phyloP scores from a whole-genome alignment of 64 coral and sea anemone species.

The Actinia equina region DNA sequence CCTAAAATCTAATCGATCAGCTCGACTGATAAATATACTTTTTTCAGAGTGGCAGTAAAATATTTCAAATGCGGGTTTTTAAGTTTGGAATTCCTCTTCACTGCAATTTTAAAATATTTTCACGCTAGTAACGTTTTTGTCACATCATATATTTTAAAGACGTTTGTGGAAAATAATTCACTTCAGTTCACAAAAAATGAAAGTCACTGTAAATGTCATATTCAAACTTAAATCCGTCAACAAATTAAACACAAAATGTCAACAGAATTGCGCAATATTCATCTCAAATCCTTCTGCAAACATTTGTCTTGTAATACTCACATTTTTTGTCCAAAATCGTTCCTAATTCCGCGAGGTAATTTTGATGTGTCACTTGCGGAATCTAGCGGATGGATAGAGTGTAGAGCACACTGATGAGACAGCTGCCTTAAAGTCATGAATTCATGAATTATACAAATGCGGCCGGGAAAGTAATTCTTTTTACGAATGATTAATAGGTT shows the following conservation, averaged over 20 bases:
- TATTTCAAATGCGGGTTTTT: too few relatives aligned
- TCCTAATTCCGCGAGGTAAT: neutral
- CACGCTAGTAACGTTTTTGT: neutral
- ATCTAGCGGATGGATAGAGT: neutral
- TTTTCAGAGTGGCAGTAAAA: too few relatives aligned
- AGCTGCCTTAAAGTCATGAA: constrained; percentile 4
- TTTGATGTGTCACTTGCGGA: neutral
- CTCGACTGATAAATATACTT: too few relatives aligned
- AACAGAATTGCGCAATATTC: neutral
- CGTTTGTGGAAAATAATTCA: too few relatives aligned
- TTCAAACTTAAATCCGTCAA: neutral
- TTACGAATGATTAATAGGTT: constrained; percentile 1
- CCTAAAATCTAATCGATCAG: too few relatives aligned
- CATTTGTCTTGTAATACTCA: neutral
- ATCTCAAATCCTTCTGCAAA: neutral
- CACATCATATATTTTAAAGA: neutral
- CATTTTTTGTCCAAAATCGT: neutral
- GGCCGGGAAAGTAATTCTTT: neutral
- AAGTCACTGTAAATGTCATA: neutral
- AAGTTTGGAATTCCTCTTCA: too few relatives aligned
- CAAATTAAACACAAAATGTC: neutral
- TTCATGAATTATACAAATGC: neutral
- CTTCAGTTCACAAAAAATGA: neutral
- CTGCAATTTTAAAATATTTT: too few relatives aligned
- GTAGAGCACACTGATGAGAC: neutral